Conservation (phyloP, 2,888 invertebrate genomes). For the Danaus chrysippus region DNA sequence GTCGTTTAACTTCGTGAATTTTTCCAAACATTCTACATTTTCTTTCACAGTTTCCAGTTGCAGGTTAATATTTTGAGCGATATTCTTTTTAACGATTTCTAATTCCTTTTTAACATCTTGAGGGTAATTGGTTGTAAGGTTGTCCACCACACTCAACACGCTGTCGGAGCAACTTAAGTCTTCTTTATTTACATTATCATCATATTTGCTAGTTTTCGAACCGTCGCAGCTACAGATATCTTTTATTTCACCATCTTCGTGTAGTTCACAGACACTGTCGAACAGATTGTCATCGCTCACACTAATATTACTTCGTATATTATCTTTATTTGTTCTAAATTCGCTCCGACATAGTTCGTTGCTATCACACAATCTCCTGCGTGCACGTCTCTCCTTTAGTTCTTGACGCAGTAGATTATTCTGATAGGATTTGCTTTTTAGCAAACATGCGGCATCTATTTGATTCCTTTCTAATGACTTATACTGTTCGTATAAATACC, state of each 20-base stretch:
- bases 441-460: slow-evolving; percentile 53
- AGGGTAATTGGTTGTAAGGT: slow-evolving; percentile 38
- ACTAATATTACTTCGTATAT: slow-evolving; percentile 37
- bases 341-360: slow-evolving; percentile 46
- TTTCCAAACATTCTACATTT: slow-evolving; percentile 50
- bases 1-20: slow-evolving; percentile 42
- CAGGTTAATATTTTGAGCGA: slow-evolving; percentile 47
- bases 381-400: slow-evolving; percentile 53
- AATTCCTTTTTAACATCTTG: slow-evolving; percentile 42
- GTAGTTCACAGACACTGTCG: slow-evolving; percentile 52
- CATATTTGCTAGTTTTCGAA: slow-evolving; percentile 38
- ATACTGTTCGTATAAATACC: slow-evolving; percentile 71
- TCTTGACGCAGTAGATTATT: slow-evolving; percentile 58
- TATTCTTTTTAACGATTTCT: slow-evolving; percentile 39
- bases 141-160: slow-evolving; percentile 45
- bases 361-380: slow-evolving; percentile 53
- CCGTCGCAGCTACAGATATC: slow-evolving; percentile 40
- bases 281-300: slow-evolving; percentile 53
- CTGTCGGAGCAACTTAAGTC: slow-evolving; percentile 42
- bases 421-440: slow-evolving; percentile 57
- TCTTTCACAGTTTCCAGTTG: slow-evolving; percentile 55
- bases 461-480: slow-evolving; percentile 64
- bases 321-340: slow-evolving; percentile 35
- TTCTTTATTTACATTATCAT: slow-evolving; percentile 42
- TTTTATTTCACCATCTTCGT: slow-evolving; percentile 41